Evolutionary conservation across 2,797 vertebrate genomes (phyloP), one percentile per base, ranked within the genome.

Genomic region (Gymnoscopelus microlampas): DNA sequence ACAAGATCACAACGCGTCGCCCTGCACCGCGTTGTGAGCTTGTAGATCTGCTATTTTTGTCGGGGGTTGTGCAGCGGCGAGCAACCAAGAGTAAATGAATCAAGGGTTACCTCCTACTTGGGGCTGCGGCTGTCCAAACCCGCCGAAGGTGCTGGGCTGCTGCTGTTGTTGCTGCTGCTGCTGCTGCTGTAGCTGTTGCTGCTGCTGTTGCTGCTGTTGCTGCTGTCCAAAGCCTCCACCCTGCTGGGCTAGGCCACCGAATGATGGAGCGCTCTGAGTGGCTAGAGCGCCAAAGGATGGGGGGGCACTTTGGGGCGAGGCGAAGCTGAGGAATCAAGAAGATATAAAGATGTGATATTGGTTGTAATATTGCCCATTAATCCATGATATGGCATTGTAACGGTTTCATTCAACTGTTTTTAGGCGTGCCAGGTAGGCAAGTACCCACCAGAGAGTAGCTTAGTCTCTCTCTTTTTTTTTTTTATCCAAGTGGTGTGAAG

Each of bases 231-330:
- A 98, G 67, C 94, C 92, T 0, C 0, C 92, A 79, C 87, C 78
- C 86, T 96, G 97, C 14, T 97, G 97, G 14, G 96, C 95, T 73
- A 98, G 79, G 0, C 81, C 89, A 3, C 97, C 97, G 1, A 99
- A 99, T 0, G 96, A 93, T 0, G 95, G 96, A 0, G 93, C 71
- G 1, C 82, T 95, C 70, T 97, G 97, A 84, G 62, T 93, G 15
- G 96, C 96, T 9, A 99, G 70, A 0, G 91, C 91, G n/a, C 95
- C 95, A 4, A 98, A 98, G 0, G 96, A 94, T 0, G 95, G 91
- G 0, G 89, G 91, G 0, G 90, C 92, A 24, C 70, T 94, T 44
- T 82, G 70, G 26, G 93, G 76, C 0, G 92, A 85, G n/a, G 87
- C 88, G n/a, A 94, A 94, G 32, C 93, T 94, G 80, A 63, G 73